Evolutionary conservation across 2,888 invertebrate species (phyloP).

Genomic region (Archips xylosteana): DNA sequence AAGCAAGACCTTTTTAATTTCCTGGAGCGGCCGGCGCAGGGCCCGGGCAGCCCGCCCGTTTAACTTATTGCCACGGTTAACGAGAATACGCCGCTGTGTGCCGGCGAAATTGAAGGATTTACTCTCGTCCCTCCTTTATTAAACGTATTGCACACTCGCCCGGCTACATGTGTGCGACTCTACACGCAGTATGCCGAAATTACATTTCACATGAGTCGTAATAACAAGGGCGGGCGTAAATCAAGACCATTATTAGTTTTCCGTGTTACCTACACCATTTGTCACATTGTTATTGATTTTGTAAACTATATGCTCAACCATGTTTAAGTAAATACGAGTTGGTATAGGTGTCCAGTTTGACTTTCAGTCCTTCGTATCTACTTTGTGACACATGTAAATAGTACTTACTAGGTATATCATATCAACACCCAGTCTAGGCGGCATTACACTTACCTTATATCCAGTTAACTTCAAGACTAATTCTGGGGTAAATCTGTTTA

Average conservation of each 20-base stretch:
- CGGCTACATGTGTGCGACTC: conserved; percentile 64
- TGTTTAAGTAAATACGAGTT: background rate
- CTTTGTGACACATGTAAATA: background rate
- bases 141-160: conserved; percentile 82
- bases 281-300: conserved; percentile 76
- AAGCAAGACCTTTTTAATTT: conserved; percentile 41
- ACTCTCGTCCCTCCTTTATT: conserved; percentile 86
- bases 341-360: background rate
- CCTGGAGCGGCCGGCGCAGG: conserved; percentile 51
- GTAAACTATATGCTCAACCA: conserved; percentile 1
- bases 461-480: background rate
- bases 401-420: no score
- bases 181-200: conserved; percentile 82
- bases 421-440: background rate
- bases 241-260: conserved; percentile 85
- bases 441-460: background rate
- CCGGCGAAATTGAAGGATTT: conserved; percentile 86
- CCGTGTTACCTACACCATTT: conserved; percentile 78
- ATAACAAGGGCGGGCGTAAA: conserved; percentile 85
- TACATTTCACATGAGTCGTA: conserved; percentile 86
- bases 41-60: conserved; percentile 66
- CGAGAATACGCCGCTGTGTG: conserved; percentile 85
- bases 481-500: background rate
- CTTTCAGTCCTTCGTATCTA: background rate
- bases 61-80: conserved; percentile 86